Percentiles rank a stretch among this genome's conserved stretches.
phyloP scores from a whole-genome alignment of 2,797 vertebrate species.

The Catharus ustulatus region DNA sequence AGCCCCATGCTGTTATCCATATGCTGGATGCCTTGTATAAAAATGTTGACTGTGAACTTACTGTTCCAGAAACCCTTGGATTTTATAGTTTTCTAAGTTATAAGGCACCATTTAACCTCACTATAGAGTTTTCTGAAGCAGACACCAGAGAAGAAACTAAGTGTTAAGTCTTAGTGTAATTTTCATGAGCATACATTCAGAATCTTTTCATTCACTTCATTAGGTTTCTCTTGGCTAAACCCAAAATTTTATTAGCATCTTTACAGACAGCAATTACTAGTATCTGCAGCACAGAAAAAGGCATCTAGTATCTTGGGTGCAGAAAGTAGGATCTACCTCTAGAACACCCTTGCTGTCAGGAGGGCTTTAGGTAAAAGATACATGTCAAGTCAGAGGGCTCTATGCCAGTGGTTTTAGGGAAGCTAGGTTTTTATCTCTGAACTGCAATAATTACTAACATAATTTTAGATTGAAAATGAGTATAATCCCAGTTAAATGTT shows the following conservation, averaged over 20 bases:
- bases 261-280: not conserved
- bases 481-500: not conserved
- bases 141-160: not conserved
- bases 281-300: not conserved
- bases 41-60: not conserved
- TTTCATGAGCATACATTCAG: not conserved
- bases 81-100: not conserved
- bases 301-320: not conserved
- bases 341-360: not conserved
- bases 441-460: not conserved
- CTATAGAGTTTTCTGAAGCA: not conserved
- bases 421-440: not conserved
- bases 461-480: not conserved
- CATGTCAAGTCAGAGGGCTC: not conserved
- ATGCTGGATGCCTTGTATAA: constrained; percentile 21
- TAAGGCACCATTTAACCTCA: not conserved
- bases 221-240: not conserved
- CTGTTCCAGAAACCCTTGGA: not conserved
- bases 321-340: not conserved
- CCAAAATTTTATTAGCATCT: not conserved
- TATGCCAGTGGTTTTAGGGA: not conserved
- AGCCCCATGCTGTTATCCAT: constrained; percentile 35
- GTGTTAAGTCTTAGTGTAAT: not conserved
- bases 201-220: not conserved
- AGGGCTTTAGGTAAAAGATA: not conserved